Percentiles rank a stretch among this genome's conserved stretches.
Evolutionary conservation across 2,888 invertebrate species (phyloP).

Genomic region (Dryomyza anilis): DNA sequence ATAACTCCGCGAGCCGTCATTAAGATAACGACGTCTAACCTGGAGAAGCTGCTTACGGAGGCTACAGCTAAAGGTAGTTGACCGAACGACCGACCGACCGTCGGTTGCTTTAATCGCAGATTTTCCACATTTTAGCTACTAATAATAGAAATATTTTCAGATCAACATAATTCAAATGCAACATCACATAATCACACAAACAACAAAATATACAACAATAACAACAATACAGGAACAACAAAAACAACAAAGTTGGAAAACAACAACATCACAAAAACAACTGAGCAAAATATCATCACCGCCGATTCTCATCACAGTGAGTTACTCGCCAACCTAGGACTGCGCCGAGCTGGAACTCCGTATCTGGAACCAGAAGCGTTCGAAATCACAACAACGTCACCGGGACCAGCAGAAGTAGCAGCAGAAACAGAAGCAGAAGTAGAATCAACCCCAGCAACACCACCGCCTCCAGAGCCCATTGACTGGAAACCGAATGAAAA

Average conservation of each 20-base stretch:
- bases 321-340: slow-evolving; percentile 23
- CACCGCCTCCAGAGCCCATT: slow-evolving; percentile 61
- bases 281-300: slow-evolving; percentile 34
- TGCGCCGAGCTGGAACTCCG: slow-evolving; percentile 17
- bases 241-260: no score
- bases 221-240: slow-evolving; percentile 38
- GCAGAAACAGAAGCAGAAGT: slow-evolving; percentile 31
- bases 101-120: no score
- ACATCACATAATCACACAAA: slow-evolving; percentile 44
- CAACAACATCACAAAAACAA: slow-evolving; percentile 37
- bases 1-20: background rate
- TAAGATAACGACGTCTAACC: background rate
- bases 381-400: background rate
- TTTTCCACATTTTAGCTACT: background rate
- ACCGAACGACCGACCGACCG: background rate
- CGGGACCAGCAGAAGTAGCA: slow-evolving; percentile 6
- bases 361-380: background rate
- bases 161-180: slow-evolving; percentile 7
- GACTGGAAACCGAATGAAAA: slow-evolving; percentile 85
- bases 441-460: slow-evolving; percentile 47
- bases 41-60: no score
- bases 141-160: slow-evolving; percentile 29
- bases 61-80: background rate
- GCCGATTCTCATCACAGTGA: slow-evolving; percentile 30
- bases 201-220: slow-evolving; percentile 61